phyloP scores from a whole-genome alignment of 2,797 vertebrate genomes.

The Dermochelys coriacea region DNA sequence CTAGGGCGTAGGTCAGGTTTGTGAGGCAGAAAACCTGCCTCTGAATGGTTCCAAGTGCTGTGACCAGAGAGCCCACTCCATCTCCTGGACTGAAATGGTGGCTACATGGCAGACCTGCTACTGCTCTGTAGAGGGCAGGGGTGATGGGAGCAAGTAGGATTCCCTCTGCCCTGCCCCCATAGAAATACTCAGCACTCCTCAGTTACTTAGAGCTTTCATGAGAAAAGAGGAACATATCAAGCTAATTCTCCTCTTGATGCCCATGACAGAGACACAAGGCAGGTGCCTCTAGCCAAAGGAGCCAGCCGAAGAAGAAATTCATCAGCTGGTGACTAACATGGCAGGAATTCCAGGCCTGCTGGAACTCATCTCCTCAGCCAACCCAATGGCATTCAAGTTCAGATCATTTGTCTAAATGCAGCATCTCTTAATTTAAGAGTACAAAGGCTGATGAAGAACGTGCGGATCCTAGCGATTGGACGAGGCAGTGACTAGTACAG shows the following conservation, averaged over 20 bases:
- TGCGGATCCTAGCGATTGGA: neutral
- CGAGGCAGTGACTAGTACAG: neutral
- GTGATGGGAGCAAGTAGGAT: neutral
- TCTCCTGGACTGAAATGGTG: no score
- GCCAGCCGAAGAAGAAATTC: neutral
- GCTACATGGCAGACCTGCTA: neutral
- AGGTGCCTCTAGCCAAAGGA: neutral
- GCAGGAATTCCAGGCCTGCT: neutral
- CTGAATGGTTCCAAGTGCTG: no score
- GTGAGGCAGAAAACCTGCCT: neutral
- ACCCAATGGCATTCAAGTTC: neutral
- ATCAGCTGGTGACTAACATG: neutral
- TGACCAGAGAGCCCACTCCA: no score
- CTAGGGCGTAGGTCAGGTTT: neutral
- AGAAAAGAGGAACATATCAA: neutral
- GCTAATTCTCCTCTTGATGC: neutral
- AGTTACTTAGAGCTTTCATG: neutral
- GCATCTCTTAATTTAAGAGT: neutral
- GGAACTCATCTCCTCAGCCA: neutral
- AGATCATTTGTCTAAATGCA: neutral
- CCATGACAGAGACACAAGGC: neutral
- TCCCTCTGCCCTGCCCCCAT: no score
- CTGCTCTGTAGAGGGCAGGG: neutral
- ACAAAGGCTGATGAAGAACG: neutral
- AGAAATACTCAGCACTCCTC: neutral